Percentiles rank a stretch among this genome's conserved stretches.
phyloP scores from a whole-genome alignment of 2,888 invertebrate genomes.

The Psococerastis gibbosa region DNA sequence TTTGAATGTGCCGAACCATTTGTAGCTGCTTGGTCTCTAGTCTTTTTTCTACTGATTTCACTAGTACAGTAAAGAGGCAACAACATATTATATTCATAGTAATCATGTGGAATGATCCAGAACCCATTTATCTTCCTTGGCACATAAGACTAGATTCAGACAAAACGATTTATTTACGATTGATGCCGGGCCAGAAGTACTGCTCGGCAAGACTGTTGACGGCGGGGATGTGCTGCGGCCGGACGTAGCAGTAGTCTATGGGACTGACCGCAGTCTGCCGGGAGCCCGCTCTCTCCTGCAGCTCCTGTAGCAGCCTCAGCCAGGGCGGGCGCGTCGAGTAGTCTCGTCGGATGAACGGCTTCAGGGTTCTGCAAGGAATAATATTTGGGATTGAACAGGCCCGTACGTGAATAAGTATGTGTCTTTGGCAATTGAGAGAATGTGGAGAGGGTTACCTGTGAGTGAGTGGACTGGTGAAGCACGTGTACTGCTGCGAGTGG shows the following conservation, averaged over 20 bases:
- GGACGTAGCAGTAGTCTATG: conserved; percentile 72
- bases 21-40: too few species aligned
- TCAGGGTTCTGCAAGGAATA: conserved; percentile 41
- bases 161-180: conserved; percentile 52
- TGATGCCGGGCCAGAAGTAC: conserved; percentile 86
- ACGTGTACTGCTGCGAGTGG: neutral
- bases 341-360: conserved; percentile 70
- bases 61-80: conserved; percentile 2
- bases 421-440: too few species aligned
- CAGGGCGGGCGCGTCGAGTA: conserved; percentile 43
- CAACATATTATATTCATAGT: too few species aligned
- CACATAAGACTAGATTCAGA: conserved; percentile 11
- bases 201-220: conserved; percentile 66
- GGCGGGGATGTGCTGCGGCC: conserved; percentile 72
- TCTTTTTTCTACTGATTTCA: too few species aligned
- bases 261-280: conserved; percentile 22
- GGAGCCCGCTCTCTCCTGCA: conserved; percentile 23
- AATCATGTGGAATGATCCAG: conserved; percentile 5
- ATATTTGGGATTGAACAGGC: too few species aligned
- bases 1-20: too few species aligned
- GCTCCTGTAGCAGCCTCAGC: conserved; percentile 47
- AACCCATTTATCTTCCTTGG: conserved; percentile 1
- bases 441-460: too few species aligned
- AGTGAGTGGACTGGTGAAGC: conserved; percentile 2
- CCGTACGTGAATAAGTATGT: too few species aligned